Conservation (phyloP, 2,888 invertebrate species). For the Apamea anceps region DNA sequence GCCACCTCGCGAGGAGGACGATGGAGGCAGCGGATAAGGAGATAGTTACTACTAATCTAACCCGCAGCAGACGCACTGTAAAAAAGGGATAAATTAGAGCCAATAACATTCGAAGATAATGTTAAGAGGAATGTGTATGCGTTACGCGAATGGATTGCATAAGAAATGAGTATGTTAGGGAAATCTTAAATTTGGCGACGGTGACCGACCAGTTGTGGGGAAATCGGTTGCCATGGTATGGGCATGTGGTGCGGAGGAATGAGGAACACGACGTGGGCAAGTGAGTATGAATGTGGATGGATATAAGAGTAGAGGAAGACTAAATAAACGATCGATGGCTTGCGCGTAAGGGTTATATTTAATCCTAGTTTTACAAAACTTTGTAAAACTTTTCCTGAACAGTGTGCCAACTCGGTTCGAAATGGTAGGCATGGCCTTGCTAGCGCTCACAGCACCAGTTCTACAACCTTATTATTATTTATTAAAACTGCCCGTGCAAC, state of each 20-base stretch:
- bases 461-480: conserved; percentile 21
- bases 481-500: conserved; percentile 13
- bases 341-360: background rate
- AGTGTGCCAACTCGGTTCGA: background rate
- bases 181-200: background rate
- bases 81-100: background rate
- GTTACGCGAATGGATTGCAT: background rate
- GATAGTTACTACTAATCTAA: background rate
- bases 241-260: background rate
- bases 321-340: background rate
- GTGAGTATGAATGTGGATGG: background rate
- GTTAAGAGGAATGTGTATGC: background rate
- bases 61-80: background rate
- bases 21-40: background rate
- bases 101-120: background rate
- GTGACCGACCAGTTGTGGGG: background rate
- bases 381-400: background rate
- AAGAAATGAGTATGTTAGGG: background rate
- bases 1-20: background rate
- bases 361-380: background rate
- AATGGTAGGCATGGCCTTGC: conserved; percentile 28
- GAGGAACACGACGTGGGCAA: background rate
- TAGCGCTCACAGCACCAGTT: conserved; percentile 2
- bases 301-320: background rate
- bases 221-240: background rate